A percentile compares a stretch with the other conserved stretches of the same genome.
Evolutionary conservation across 2,888 invertebrate genomes (phyloP).

Genomic region (Sepiola atlantica): DNA sequence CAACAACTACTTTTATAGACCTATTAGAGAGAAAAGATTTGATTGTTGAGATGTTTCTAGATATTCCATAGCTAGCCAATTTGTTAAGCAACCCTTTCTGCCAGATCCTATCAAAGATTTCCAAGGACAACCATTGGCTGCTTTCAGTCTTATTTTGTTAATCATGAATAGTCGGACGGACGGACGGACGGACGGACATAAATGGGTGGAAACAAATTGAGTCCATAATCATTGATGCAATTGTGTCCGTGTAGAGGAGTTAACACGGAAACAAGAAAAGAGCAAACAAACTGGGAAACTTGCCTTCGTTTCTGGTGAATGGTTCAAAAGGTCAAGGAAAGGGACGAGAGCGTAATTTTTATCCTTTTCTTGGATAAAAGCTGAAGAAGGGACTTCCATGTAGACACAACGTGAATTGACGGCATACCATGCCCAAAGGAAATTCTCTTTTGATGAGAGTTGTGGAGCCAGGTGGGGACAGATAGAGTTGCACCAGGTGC

Average conservation of each 20-base stretch:
- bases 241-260: too few relatives aligned
- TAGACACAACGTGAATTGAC: conserved; percentile 91
- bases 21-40: too few relatives aligned
- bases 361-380: conserved; percentile 67
- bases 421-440: conserved; percentile 87
- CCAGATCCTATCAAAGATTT: too few relatives aligned
- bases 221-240: too few relatives aligned
- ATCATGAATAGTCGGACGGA: too few relatives aligned
- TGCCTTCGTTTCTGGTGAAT: conserved; percentile 78
- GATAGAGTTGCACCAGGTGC: conserved; percentile 49
- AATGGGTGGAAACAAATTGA: too few relatives aligned
- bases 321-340: conserved; percentile 92
- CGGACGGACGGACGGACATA: too few relatives aligned
- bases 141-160: background rate
- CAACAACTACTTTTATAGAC: too few relatives aligned
- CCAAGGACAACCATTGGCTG: background rate
- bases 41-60: too few relatives aligned
- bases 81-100: too few relatives aligned
- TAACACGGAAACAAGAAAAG: background rate
- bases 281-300: conserved; percentile 35
- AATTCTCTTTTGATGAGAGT: conserved; percentile 77
- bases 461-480: background rate
- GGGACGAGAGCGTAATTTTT: conserved; percentile 84
- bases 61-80: too few relatives aligned
- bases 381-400: conserved; percentile 77